Conservation (phyloP, 2,113 vertebrate species). For the Orcinus orca region DNA sequence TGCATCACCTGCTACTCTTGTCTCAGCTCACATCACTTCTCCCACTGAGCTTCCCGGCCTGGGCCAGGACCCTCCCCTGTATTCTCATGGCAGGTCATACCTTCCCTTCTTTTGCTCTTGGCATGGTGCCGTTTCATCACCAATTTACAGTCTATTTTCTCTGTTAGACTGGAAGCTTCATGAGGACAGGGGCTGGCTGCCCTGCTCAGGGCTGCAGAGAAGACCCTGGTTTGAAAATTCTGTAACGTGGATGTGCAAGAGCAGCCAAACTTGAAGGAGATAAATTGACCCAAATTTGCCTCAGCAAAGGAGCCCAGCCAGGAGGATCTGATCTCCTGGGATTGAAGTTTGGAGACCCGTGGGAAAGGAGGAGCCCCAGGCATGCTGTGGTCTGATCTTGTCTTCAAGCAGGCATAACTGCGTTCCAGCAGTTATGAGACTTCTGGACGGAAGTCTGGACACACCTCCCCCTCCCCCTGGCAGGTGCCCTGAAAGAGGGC, state of each 20-base stretch:
- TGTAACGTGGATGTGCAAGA: background rate
- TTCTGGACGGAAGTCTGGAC: background rate
- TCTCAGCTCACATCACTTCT: background rate
- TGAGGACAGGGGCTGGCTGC: background rate
- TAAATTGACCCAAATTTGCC: background rate
- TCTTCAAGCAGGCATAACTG: background rate
- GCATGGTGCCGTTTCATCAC: background rate
- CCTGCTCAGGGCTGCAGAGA: background rate
- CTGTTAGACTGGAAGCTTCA: background rate
- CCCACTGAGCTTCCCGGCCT: accelerated
- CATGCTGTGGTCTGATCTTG: background rate
- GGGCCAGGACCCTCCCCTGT: background rate
- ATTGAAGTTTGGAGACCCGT: background rate
- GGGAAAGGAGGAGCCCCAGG: background rate
- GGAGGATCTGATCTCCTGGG: background rate
- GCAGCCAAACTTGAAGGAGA: background rate
- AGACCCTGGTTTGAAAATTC: background rate
- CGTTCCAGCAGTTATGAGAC: background rate
- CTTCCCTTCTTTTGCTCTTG: background rate
- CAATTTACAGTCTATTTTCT: background rate
- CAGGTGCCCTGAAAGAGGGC: background rate
- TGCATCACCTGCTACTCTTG: background rate
- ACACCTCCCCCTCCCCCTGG: background rate
- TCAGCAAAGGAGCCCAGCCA: background rate
- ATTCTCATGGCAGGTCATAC: background rate